phyloP scores from a whole-genome alignment of 2,113 vertebrate species.

The Callospermophilus lateralis region DNA sequence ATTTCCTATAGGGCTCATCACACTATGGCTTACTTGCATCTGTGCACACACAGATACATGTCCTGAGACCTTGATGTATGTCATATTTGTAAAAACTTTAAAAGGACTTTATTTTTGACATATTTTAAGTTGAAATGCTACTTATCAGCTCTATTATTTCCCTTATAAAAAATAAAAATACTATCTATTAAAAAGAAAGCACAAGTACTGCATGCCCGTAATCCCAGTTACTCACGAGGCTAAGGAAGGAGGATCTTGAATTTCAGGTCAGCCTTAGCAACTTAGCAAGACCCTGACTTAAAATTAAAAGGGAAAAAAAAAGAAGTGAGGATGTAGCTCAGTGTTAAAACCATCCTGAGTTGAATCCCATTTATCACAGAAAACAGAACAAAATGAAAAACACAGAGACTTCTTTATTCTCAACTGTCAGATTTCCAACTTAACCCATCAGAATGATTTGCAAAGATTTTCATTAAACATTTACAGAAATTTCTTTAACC shows the following conservation, averaged over 20 bases:
- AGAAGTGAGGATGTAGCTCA: no score
- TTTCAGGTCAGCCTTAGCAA: no score
- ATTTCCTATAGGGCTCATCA: not conserved
- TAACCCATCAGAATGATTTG: not conserved
- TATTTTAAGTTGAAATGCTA: not conserved
- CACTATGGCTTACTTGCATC: not conserved
- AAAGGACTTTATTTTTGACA: not conserved
- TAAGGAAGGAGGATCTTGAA: no score
- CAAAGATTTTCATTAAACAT: not conserved
- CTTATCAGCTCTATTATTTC: not conserved
- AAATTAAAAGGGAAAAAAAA: no score
- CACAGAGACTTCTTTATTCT: not conserved
- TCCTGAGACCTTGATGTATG: not conserved
- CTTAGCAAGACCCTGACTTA: no score
- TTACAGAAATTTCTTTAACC: not conserved
- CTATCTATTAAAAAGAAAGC: not conserved
- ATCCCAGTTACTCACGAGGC: no score
- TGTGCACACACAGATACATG: not conserved
- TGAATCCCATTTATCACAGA: no score
- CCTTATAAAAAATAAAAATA: not conserved
- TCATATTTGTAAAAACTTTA: not conserved
- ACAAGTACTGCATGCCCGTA: no score
- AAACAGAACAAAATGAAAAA: no score
- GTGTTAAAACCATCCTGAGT: no score
- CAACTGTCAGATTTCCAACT: not conserved